A percentile compares a stretch with the other conserved stretches of the same genome.
Conservation (phyloP, 2,888 invertebrate genomes). For the Lycia hirtaria region DNA sequence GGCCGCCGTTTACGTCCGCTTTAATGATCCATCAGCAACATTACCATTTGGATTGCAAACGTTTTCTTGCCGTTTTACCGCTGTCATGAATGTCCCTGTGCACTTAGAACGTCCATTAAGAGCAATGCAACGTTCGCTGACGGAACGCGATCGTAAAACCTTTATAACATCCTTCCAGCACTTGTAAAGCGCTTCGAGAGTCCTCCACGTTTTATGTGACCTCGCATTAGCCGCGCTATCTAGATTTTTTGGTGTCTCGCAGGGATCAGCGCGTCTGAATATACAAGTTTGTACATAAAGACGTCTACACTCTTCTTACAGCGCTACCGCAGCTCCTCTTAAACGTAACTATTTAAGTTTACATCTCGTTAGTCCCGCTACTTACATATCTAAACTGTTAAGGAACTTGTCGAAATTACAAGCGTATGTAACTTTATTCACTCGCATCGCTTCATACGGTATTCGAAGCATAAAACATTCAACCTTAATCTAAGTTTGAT, state of each 20-base stretch:
- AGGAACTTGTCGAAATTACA: constrained; percentile 30
- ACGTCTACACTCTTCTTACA: constrained; percentile 51
- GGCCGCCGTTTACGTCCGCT: constrained; percentile 37
- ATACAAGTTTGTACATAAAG: constrained; percentile 62
- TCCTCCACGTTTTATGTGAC: constrained; percentile 76
- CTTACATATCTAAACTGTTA: constrained; percentile 35
- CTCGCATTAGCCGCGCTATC: constrained; percentile 68
- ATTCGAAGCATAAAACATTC: constrained; percentile 15
- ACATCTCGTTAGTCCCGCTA: constrained; percentile 56
- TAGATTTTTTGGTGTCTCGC: constrained; percentile 58
- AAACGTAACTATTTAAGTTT: constrained; percentile 61
- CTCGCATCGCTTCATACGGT: constrained; percentile 11
- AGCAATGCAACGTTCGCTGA: constrained; percentile 79
- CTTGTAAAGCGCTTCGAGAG: constrained; percentile 83
- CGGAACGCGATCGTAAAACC: constrained; percentile 83
- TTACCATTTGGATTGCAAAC: constrained; percentile 60
- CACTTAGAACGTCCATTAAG: constrained; percentile 85
- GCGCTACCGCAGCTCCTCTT: constrained; percentile 47
- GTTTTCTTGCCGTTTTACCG: constrained; percentile 66
- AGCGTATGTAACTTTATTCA: constrained; percentile 18
- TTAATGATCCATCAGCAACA: constrained; percentile 62
- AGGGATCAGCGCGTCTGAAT: constrained; percentile 55
- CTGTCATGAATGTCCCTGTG: constrained; percentile 82
- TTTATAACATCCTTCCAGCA: constrained; percentile 85
- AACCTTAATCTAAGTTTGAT: constrained; percentile 15